Conservation (phyloP, 2,888 invertebrate genomes). For the Sesamia inferens region DNA sequence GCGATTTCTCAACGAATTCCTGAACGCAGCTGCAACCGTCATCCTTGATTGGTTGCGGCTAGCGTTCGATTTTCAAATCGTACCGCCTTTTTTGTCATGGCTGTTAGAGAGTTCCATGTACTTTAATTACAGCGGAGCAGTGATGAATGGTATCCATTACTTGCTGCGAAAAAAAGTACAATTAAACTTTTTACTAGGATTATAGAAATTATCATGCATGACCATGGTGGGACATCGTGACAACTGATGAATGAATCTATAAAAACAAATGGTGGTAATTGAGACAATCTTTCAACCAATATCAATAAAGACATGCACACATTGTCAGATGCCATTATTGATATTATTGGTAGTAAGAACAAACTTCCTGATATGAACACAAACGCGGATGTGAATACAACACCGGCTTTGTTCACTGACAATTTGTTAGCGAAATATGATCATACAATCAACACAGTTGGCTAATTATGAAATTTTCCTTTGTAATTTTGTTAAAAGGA, state of each 20-base stretch:
- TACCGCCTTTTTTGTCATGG: slow-evolving; percentile 65
- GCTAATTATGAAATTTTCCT: slow-evolving; percentile 30
- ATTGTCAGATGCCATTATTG: slow-evolving; percentile 41
- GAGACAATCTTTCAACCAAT: slow-evolving; percentile 11
- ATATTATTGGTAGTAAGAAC: slow-evolving; percentile 49
- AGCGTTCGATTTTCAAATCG: slow-evolving; percentile 80
- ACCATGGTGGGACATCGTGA: slow-evolving; percentile 15
- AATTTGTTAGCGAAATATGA: slow-evolving; percentile 53
- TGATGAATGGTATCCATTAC: slow-evolving; percentile 51
- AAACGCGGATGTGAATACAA: slow-evolving; percentile 58
- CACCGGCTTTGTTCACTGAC: slow-evolving; percentile 48
- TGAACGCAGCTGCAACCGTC: slow-evolving; percentile 86
- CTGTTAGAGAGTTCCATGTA: slow-evolving; percentile 59
- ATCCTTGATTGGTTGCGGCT: slow-evolving; percentile 79
- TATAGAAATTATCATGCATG: slow-evolving; percentile 24
- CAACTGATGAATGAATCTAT: slow-evolving; percentile 6
- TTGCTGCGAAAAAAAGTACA: slow-evolving; percentile 32
- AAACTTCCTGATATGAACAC: slow-evolving; percentile 58
- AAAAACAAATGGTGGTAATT: slow-evolving; percentile 18
- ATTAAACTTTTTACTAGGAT: slow-evolving; percentile 39
- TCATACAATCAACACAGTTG: slow-evolving; percentile 31
- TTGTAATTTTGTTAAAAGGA: slow-evolving; percentile 17
- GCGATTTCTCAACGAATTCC: slow-evolving; percentile 88
- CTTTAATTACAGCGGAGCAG: slow-evolving; percentile 50
- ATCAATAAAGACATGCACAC: slow-evolving; percentile 14